Percentiles rank a stretch among this genome's conserved stretches.
Evolutionary conservation across 2,113 vertebrate species (phyloP).

Genomic region (Leptodactylus fuscus): DNA sequence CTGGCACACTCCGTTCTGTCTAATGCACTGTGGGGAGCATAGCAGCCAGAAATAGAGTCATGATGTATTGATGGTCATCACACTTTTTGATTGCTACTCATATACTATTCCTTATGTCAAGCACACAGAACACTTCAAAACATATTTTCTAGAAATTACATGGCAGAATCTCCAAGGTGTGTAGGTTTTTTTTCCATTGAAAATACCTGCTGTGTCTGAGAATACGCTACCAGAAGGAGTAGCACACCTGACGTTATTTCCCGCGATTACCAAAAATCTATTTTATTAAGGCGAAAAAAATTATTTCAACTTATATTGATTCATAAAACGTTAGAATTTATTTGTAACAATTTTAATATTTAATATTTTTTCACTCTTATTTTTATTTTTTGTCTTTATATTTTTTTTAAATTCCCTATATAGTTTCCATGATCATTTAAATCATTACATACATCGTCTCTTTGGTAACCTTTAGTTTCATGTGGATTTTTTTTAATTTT

Average conservation of each 20-base stretch:
- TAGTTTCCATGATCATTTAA: no score
- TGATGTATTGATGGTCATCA: slow-evolving; percentile 58
- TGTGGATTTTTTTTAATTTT: neutral
- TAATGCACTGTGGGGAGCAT: slow-evolving; percentile 59
- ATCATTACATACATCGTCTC: no score
- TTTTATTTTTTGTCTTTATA: no score
- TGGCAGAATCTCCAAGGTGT: slow-evolving; percentile 36
- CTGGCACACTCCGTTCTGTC: slow-evolving; percentile 55
- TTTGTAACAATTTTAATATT: neutral
- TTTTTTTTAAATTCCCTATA: no score
- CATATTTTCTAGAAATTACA: slow-evolving; percentile 58
- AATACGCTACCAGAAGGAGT: neutral
- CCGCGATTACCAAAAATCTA: no score
- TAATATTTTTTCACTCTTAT: neutral
- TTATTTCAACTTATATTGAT: neutral
- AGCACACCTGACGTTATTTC: no score
- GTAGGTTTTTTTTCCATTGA: neutral
- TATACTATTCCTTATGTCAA: slow-evolving; percentile 45
- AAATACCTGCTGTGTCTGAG: slow-evolving; percentile 30
- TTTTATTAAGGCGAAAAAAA: neutral
- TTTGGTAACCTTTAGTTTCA: no score
- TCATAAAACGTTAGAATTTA: neutral
- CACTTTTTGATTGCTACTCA: slow-evolving; percentile 54
- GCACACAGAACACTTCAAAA: slow-evolving; percentile 47
- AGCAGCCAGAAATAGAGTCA: slow-evolving; percentile 58